Conservation (phyloP, 1,140 invertebrate species). For the Samia ricini region DNA sequence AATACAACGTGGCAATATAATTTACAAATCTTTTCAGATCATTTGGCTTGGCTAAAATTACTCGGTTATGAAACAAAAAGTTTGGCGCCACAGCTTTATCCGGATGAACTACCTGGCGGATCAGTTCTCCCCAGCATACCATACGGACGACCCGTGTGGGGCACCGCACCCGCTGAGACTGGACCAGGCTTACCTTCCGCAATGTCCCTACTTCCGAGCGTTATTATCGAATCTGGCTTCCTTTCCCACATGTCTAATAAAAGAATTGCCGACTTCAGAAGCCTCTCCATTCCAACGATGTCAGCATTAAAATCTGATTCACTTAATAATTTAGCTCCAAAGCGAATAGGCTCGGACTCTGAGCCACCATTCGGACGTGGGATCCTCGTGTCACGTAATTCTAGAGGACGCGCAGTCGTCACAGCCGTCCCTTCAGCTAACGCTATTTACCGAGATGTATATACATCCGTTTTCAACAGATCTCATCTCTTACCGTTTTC, state of each 20-base stretch:
- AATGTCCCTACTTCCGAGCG: slow-evolving; percentile 75
- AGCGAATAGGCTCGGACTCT: slow-evolving; percentile 85
- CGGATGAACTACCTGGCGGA: slow-evolving; percentile 80
- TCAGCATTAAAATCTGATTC: slow-evolving; percentile 87
- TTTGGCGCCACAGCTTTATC: slow-evolving; percentile 90
- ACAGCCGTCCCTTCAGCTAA: slow-evolving; percentile 92
- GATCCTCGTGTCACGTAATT: slow-evolving; percentile 90
- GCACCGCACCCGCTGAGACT: slow-evolving; percentile 73
- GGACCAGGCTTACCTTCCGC: slow-evolving; percentile 70
- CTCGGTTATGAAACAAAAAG: slow-evolving; percentile 93
- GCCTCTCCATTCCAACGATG: slow-evolving; percentile 84
- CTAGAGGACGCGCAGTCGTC: slow-evolving; percentile 88
- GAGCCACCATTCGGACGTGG: slow-evolving; percentile 94
- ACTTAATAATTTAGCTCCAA: slow-evolving; percentile 83
- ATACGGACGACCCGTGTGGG: slow-evolving; percentile 79
- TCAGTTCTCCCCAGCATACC: slow-evolving; percentile 80
- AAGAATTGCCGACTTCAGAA: slow-evolving; percentile 84
- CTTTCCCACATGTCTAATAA: slow-evolving; percentile 86
- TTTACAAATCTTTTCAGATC: slow-evolving; percentile 79
- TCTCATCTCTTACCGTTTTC: slow-evolving; percentile 93
- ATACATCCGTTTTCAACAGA: slow-evolving; percentile 95
- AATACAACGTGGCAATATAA: background rate
- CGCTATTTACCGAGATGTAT: slow-evolving; percentile 93
- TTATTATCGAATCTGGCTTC: slow-evolving; percentile 88
- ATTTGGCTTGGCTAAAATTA: slow-evolving; percentile 89